Base-by-base conservation (phyloP, 37 sponge, comb jelly and placozoan genomes). In the Chondrilla cf. caribensis region DNA sequence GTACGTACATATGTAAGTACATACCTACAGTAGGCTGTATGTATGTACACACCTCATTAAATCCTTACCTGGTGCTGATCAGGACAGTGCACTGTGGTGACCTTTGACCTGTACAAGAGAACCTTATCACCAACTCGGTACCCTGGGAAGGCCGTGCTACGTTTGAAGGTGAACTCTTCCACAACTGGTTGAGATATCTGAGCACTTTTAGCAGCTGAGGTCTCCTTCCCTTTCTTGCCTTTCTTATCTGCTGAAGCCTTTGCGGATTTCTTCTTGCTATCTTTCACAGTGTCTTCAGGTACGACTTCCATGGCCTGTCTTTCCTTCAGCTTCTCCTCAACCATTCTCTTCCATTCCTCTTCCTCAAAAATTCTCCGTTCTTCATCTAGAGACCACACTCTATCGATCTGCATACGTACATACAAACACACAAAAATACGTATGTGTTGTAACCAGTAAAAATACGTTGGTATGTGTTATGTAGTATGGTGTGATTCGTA, bases 51-150 rank as follows among this genome's bases (percentile, higher is more conserved):
- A 73, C 51, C 9, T 47, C 51, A 47, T 47, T 77, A 66, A 29
- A 73, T 68, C n/a, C 38, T 38, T 25, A 90, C 47, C 55, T 77
- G 75, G 11, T 33, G 32, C 31, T 86, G 90, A 86, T 92, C 93
- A 32, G 58, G 57, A 41, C 83, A 67, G 47, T 82, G 85, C 11
- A 60, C 60, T 17, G 83, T 82, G 22, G 87, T 41, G 38, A 78
- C 64, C 17, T 18, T 51, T 21, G 79, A 66, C 47, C 60, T 75
- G 39, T 33, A 62, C 54, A 83, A 47, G 8, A 88, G 54, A 28
- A 89, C 84, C 35, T n/a, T 57, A 25, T 89, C 87, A 32, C 81
- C 86, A 26, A 92, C 37, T 31, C 85, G 79, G 58, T 92, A 92
- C 3, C 81, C 93, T 28, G 66, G 37, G 77, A 82, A 92, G 22